phyloP scores from a whole-genome alignment of 2,797 vertebrate genomes.

The Lithobates pipiens region DNA sequence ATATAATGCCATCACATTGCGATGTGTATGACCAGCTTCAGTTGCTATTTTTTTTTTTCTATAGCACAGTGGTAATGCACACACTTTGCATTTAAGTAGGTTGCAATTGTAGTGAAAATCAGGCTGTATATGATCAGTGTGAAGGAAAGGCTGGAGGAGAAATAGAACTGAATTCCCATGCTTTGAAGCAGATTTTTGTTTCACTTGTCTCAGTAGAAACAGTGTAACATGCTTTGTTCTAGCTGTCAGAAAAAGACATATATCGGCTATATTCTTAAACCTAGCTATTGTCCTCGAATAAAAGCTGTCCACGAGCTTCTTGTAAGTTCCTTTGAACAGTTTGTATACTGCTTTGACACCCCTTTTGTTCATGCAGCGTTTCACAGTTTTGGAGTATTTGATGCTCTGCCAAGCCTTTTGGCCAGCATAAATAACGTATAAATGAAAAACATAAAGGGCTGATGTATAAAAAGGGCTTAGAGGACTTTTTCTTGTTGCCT shows the following conservation, averaged over 20 bases:
- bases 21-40: too few species aligned
- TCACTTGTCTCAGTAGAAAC: conserved; percentile 15
- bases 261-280: conserved; percentile 46
- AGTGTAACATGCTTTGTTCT: conserved; percentile 3
- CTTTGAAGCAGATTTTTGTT: conserved; percentile 14
- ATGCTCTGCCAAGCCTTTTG: conserved; percentile 50
- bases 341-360: conserved; percentile 51
- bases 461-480: background rate
- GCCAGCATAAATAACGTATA: conserved; percentile 44
- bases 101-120: background rate
- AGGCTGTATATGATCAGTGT: background rate
- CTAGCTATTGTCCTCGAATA: conserved; percentile 45
- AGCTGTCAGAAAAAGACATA: conserved; percentile 43
- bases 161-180: background rate
- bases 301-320: conserved; percentile 30
- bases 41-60: too few species aligned
- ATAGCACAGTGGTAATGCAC: background rate
- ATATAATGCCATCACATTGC: too few species aligned
- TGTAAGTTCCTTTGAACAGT: conserved; percentile 50
- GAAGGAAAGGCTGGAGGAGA: background rate
- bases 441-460: conserved; percentile 45
- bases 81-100: background rate
- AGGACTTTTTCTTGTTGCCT: background rate
- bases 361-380: conserved; percentile 51
- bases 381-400: conserved; percentile 45